phyloP scores from a whole-genome alignment of 64 coral and sea anemone genomes.

The Orbicella faveolata region DNA sequence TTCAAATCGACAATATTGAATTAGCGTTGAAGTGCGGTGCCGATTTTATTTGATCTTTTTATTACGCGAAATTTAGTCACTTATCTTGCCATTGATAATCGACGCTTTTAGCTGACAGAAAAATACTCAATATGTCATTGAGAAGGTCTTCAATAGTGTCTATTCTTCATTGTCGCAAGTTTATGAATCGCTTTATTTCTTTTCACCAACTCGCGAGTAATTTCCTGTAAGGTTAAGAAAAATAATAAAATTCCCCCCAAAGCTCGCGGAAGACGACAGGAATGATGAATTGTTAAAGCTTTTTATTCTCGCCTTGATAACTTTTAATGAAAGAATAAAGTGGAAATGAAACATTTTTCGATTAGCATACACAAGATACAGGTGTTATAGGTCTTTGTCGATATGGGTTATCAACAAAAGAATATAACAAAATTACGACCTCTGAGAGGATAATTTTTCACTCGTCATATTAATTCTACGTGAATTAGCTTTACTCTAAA shows the following conservation, averaged over 20 bases:
- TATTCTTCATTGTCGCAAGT: not conserved
- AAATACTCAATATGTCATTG: not conserved
- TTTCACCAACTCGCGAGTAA: conserved; percentile 1
- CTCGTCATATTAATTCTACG: conserved; percentile 13
- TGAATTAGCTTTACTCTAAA: conserved; percentile 20
- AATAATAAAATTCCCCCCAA: conserved; percentile 37
- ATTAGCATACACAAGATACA: conserved; percentile 41
- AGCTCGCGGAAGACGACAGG: conserved; percentile 33
- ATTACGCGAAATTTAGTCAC: conserved; percentile 29
- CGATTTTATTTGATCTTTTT: conserved; percentile 21
- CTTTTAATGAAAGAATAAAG: conserved; percentile 49
- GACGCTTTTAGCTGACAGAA: not conserved
- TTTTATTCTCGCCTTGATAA: conserved; percentile 42
- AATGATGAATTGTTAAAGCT: conserved; percentile 43
- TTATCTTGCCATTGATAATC: conserved; percentile 1
- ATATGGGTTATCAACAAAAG: conserved; percentile 1
- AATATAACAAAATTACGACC: conserved; percentile 23
- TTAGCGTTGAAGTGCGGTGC: not conserved
- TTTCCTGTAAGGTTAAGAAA: conserved; percentile 11
- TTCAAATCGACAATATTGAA: not conserved
- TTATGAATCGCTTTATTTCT: not conserved
- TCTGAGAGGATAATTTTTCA: conserved; percentile 17
- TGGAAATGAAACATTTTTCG: conserved; percentile 18
- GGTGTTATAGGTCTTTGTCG: conserved; percentile 4
- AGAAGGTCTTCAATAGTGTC: not conserved